Evolutionary conservation across 2,113 vertebrate species (phyloP).

Genomic region (Sigmodon hispidus): DNA sequence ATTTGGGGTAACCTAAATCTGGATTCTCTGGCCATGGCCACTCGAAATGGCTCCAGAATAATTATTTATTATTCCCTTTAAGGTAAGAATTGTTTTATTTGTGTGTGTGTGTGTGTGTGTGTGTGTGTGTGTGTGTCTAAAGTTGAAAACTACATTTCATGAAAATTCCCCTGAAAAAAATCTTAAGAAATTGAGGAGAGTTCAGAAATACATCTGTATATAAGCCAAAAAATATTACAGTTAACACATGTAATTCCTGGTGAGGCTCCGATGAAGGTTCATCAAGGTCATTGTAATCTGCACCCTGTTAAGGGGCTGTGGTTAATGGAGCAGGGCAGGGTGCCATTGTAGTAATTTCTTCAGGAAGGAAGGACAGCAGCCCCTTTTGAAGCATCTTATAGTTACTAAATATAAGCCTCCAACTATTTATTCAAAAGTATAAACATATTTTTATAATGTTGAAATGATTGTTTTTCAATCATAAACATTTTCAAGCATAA

Average conservation of each 20-base stretch:
- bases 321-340: background rate
- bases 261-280: background rate
- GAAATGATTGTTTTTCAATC: background rate
- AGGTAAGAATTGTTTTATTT: background rate
- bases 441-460: background rate
- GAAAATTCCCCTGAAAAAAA: background rate
- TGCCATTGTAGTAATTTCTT: background rate
- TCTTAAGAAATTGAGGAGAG: background rate
- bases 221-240: background rate
- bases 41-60: background rate
- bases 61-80: background rate
- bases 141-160: background rate
- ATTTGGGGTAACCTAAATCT: background rate
- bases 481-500: background rate
- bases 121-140: too few relatives aligned
- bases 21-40: background rate
- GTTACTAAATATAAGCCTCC: background rate
- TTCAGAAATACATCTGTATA: background rate
- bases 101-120: too few relatives aligned
- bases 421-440: background rate
- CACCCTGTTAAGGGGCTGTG: background rate
- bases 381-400: background rate
- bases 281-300: background rate
- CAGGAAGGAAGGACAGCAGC: background rate
- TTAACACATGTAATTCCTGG: background rate